Conservation (phyloP, 2,113 vertebrate species). For the Dermatemys mawii region DNA sequence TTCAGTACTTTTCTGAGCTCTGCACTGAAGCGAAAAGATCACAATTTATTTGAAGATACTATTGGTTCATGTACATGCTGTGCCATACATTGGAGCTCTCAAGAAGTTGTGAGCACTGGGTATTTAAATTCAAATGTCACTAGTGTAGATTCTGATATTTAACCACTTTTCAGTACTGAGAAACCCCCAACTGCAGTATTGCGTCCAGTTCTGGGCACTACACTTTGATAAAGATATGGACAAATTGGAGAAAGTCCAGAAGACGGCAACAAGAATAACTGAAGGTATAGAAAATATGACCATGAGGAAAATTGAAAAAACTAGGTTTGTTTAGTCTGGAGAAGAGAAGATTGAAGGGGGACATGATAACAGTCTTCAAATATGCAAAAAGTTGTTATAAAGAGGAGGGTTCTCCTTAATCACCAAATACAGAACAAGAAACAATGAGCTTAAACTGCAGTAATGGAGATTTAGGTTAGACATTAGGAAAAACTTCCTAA, state of each 20-base stretch:
- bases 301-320: background rate
- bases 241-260: background rate
- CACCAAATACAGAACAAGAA: background rate
- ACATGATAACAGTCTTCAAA: background rate
- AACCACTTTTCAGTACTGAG: background rate
- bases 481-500: background rate
- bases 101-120: accelerated
- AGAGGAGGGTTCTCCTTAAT: background rate
- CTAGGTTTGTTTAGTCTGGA: background rate
- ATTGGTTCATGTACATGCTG: accelerated
- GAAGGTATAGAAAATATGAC: background rate
- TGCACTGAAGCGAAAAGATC: background rate
- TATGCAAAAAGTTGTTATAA: background rate
- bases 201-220: background rate
- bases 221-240: background rate
- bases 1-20: background rate
- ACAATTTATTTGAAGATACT: background rate
- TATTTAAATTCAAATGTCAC: background rate
- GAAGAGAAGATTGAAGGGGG: background rate
- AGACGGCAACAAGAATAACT: background rate
- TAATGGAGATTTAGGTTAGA: background rate
- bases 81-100: background rate
- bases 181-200: background rate
- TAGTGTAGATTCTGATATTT: background rate
- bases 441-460: background rate